Evolutionary conservation across 2,113 vertebrate species (phyloP).

Genomic region (Oophaga pumilio): DNA sequence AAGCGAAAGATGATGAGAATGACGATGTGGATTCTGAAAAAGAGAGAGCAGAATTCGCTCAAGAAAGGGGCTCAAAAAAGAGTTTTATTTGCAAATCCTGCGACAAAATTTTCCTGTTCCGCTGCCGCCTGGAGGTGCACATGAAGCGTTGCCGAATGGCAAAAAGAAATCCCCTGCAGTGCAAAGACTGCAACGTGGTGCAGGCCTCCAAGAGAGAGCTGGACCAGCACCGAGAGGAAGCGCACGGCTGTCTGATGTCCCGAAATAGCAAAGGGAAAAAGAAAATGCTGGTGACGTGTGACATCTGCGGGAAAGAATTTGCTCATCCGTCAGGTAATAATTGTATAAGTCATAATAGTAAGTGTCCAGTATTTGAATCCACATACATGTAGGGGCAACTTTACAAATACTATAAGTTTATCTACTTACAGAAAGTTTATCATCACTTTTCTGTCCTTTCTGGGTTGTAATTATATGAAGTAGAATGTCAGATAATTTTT

Average conservation of each 20-base stretch:
- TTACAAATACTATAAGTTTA: no score
- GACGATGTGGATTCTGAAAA: constrained; percentile 21
- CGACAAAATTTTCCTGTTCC: constrained; percentile 80
- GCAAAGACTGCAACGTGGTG: constrained; percentile 68
- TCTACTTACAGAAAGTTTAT: no score
- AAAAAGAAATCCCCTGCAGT: constrained; percentile 70
- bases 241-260: constrained; percentile 59
- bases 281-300: constrained; percentile 70
- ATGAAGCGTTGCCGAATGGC: constrained; percentile 75
- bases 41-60: constrained; percentile 31
- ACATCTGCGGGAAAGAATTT: constrained; percentile 82
- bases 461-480: no score
- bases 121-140: constrained; percentile 80
- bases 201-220: constrained; percentile 70
- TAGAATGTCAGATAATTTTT: no score
- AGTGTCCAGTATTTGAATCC: no score
- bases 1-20: constrained; percentile 52
- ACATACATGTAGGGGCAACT: no score
- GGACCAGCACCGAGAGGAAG: constrained; percentile 74
- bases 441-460: no score
- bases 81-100: constrained; percentile 80
- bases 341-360: not conserved
- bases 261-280: constrained; percentile 66
- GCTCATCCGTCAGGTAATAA: constrained; percentile 83
- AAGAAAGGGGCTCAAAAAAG: constrained; percentile 64